Conservation (phyloP, 2,888 invertebrate species). For the Nebria brevicollis region DNA sequence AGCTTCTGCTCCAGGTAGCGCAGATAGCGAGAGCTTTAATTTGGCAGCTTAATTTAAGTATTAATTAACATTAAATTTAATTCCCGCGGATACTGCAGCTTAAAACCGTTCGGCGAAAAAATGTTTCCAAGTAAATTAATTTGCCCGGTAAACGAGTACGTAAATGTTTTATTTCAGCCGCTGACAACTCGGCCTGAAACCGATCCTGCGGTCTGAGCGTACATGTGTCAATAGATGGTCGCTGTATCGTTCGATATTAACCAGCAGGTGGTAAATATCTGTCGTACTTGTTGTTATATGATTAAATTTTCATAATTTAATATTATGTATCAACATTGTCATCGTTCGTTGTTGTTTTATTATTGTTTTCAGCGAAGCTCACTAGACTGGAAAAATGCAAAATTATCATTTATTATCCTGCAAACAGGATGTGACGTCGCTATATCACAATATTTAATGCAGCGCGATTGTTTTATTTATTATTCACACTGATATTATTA, state of each 20-base stretch:
- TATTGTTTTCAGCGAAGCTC: not conserved
- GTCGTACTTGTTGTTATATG: not conserved
- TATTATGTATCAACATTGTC: not conserved
- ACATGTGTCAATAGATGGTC: too few relatives aligned
- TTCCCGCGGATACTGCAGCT: not conserved
- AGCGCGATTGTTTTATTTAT: not conserved
- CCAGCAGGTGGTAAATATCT: not conserved
- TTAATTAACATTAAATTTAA: not conserved
- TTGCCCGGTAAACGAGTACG: too few relatives aligned
- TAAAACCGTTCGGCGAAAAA: not conserved
- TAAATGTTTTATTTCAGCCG: too few relatives aligned
- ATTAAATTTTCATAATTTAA: conserved; percentile 1
- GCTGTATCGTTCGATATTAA: too few relatives aligned
- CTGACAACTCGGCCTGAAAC: too few relatives aligned
- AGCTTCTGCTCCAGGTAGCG: not conserved
- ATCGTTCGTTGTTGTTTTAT: not conserved
- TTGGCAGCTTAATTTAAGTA: not conserved
- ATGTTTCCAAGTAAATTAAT: too few relatives aligned
- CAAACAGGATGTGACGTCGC: not conserved
- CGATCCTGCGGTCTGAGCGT: too few relatives aligned
- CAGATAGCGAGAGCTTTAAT: not conserved
- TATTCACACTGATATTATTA: not conserved
- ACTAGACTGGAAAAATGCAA: not conserved
- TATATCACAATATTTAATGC: not conserved
- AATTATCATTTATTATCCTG: not conserved